Evolutionary conservation across 2,113 vertebrate species (phyloP).

Genomic region (Microtus montanus): DNA sequence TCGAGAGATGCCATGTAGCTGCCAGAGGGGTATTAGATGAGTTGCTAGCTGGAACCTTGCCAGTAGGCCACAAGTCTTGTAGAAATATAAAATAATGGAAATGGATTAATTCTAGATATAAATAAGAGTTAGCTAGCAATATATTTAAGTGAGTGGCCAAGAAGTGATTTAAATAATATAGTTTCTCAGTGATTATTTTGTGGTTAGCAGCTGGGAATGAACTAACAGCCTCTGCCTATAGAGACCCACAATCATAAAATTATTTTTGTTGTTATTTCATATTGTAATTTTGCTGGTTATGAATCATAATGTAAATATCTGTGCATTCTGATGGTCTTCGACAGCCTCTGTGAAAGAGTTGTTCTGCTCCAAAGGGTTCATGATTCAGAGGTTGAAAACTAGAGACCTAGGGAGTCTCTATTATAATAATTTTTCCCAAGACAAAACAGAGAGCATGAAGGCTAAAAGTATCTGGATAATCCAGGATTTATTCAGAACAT

Average conservation of each 20-base stretch:
- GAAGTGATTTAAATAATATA: too few species aligned
- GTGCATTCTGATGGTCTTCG: neutral
- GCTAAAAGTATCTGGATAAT: neutral
- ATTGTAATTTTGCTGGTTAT: neutral
- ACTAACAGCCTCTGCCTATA: too few species aligned
- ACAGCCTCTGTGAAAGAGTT: neutral
- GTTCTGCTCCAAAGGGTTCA: neutral
- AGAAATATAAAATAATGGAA: too few species aligned
- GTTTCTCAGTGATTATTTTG: too few species aligned
- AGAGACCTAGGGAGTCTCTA: neutral
- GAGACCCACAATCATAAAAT: neutral
- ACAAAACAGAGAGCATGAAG: neutral
- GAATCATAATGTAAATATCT: neutral
- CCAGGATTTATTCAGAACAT: conserved; percentile 54
- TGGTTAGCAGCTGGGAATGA: too few species aligned
- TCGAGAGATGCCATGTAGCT: too few species aligned
- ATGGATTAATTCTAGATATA: too few species aligned
- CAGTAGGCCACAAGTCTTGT: too few species aligned
- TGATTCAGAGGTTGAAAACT: neutral
- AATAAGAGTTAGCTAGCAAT: too few species aligned
- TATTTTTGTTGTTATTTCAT: neutral
- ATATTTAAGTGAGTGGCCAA: too few species aligned
- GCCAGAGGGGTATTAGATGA: too few species aligned
- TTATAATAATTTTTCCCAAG: neutral
- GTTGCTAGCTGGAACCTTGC: too few species aligned